These are phyloP conservation scores for Solenopsis invicta DNA, from an alignment of 1,140 invertebrate species.

Conservation along the genomic window DNA sequence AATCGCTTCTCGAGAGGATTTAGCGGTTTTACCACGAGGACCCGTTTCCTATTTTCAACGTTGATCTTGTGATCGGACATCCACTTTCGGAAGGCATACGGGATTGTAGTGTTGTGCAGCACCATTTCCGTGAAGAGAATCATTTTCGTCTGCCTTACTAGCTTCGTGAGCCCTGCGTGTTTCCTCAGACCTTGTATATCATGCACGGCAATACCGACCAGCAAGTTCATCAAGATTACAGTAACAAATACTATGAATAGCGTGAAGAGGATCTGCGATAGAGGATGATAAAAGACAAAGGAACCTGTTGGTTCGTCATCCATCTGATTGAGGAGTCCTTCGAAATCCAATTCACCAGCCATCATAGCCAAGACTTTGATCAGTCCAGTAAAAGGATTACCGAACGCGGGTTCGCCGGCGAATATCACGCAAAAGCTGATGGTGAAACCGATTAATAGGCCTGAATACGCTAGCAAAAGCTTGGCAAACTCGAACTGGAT, in stretches of 20 bases:
- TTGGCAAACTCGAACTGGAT: slow-evolving; percentile 90
- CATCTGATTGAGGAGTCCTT: slow-evolving; percentile 88
- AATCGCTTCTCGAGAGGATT: slow-evolving; percentile 90
- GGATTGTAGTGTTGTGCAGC: slow-evolving; percentile 88
- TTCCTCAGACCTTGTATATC: slow-evolving; percentile 91
- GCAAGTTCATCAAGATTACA: slow-evolving; percentile 90
- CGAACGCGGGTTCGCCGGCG: slow-evolving; percentile 88
- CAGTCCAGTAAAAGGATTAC: slow-evolving; percentile 88
- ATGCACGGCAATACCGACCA: slow-evolving; percentile 91
- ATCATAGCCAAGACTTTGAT: slow-evolving; percentile 91
- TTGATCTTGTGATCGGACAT: slow-evolving; percentile 84
- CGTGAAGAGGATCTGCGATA: slow-evolving; percentile 89
- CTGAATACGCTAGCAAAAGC: slow-evolving; percentile 89
- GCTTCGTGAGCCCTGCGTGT: slow-evolving; percentile 90
- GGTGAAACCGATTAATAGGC: slow-evolving; percentile 89
- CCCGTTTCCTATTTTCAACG: slow-evolving; percentile 83
- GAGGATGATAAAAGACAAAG: slow-evolving; percentile 84
- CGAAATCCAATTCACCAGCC: slow-evolving; percentile 90
- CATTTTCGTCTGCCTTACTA: slow-evolving; percentile 90
- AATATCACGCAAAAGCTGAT: slow-evolving; percentile 90
- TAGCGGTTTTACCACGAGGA: slow-evolving; percentile 89
- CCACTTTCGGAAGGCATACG: slow-evolving; percentile 84
- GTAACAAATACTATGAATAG: slow-evolving; percentile 90
- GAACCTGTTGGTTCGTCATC: slow-evolving; percentile 74
- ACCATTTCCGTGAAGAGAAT: slow-evolving; percentile 90